Evolutionary conservation across 2,888 invertebrate genomes (phyloP), one percentile per base, ranked within the genome.

Genomic region (Caenorhabditis angaria): DNA sequence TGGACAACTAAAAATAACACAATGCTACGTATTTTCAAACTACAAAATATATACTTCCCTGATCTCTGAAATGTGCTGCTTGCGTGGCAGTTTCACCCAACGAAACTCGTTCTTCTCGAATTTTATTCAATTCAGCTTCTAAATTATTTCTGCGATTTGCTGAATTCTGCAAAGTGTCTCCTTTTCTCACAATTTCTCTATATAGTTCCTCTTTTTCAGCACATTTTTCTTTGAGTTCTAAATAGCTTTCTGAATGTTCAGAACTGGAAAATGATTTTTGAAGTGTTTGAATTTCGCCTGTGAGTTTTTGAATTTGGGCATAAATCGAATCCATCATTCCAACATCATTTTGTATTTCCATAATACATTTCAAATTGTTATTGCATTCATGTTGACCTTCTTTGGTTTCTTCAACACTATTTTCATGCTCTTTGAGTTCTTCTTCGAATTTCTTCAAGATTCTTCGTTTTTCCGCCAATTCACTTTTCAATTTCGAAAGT

Each of bases 71-170:
- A 54, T 54, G 22, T 10, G 25, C 18, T 2, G 58, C 27, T 47
- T 76, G 72, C 0, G 73, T 73, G 8, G 76, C 76, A 4, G 64
- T 50, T 57, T 76, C 76, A 25, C 76, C 76, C 29, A 76, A 32
- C 22, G 61, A 63, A 18, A 76, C 65, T 29, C 73, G 56, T 29
- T 66, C 67, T 8, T 60, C 66, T 27, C 76, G 62, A 8, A 73
- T 61, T 35, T 67, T 67, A 24, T 72, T 72, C 32, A 72, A 28
- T 18, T 67, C 51, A 4, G 61, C 25, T 54, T 65, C 60, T 10
- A 74, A 58, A 28, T 27, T 60, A 48, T 70, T 70, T n/a, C 66
- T 35, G 18, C 71, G 64, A 24, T 25, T 32, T 0, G 63, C 53
- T 0, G 41, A 20, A 10, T 61, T 59, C 54, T 76, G 76, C 12